Evolutionary conservation across 2,113 vertebrate genomes (phyloP).

Genomic region (Corvus moneduloides): DNA sequence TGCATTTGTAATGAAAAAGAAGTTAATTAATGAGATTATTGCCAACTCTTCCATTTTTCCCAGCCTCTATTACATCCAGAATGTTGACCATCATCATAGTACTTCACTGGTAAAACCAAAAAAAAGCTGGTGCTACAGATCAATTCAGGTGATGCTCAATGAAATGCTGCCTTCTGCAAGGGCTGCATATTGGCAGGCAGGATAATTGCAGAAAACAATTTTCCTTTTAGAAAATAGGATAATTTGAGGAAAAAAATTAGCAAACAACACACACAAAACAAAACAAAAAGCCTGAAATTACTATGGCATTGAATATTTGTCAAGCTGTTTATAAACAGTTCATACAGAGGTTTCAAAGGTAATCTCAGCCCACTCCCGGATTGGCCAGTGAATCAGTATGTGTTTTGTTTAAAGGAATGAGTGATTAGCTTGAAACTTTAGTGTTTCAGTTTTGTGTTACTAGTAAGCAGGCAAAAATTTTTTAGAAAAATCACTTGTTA

Average conservation of each 20-base stretch:
- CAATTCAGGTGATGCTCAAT: not conserved
- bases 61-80: not conserved
- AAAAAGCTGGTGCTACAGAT: not conserved
- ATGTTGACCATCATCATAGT: not conserved
- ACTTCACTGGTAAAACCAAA: not conserved
- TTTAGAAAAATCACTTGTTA: not conserved
- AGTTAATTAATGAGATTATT: not conserved
- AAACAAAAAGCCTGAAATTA: not conserved
- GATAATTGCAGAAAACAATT: not conserved
- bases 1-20: not conserved
- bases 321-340: not conserved
- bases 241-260: not conserved
- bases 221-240: not conserved
- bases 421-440: not conserved
- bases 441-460: not conserved
- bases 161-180: not conserved
- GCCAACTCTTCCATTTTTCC: not conserved
- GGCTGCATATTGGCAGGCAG: not conserved
- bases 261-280: not conserved
- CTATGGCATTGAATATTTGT: not conserved
- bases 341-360: not conserved
- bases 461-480: not conserved
- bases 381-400: not conserved
- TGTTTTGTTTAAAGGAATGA: constrained; percentile 6
- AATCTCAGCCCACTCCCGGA: not conserved